A percentile compares a stretch with the other conserved stretches of the same genome.
phyloP scores from a whole-genome alignment of 2,797 vertebrate species.

The Naso thynnoides region DNA sequence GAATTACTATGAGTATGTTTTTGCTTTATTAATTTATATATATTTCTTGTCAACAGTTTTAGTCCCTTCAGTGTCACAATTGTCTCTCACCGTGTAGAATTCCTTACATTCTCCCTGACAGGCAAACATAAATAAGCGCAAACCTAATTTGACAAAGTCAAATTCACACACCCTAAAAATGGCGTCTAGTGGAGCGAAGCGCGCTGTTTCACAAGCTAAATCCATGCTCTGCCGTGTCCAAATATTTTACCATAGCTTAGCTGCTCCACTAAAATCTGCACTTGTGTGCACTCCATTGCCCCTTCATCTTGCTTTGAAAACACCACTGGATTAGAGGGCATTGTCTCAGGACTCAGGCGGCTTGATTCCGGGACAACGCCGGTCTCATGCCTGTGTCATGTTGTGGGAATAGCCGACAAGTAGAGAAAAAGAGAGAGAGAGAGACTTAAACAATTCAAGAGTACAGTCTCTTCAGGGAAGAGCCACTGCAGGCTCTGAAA shows the following conservation, averaged over 20 bases:
- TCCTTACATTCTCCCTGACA: slow-evolving; percentile 18
- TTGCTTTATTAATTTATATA: no score
- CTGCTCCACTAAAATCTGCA: slow-evolving; percentile 78
- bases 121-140: slow-evolving; percentile 46
- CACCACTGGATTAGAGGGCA: slow-evolving; percentile 79
- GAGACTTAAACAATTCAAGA: slow-evolving; percentile 69
- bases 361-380: slow-evolving; percentile 70
- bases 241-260: slow-evolving; percentile 83
- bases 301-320: slow-evolving; percentile 79
- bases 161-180: slow-evolving; percentile 64
- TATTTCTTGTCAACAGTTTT: neutral
- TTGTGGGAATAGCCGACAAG: slow-evolving; percentile 64
- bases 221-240: slow-evolving; percentile 69
- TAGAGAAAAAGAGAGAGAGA: slow-evolving; percentile 41
- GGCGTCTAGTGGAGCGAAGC: slow-evolving; percentile 65
- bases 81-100: slow-evolving; percentile 32
- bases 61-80: neutral
- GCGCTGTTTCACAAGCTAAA: slow-evolving; percentile 66
- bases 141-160: slow-evolving; percentile 56
- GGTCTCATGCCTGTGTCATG: slow-evolving; percentile 73
- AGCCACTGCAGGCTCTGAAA: slow-evolving; percentile 60
- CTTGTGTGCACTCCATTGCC: slow-evolving; percentile 79
- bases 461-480: slow-evolving; percentile 67
- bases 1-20: no score
- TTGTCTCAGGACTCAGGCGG: slow-evolving; percentile 73